Conservation (phyloP, 2,113 vertebrate species). For the Nesogale talazaci region DNA sequence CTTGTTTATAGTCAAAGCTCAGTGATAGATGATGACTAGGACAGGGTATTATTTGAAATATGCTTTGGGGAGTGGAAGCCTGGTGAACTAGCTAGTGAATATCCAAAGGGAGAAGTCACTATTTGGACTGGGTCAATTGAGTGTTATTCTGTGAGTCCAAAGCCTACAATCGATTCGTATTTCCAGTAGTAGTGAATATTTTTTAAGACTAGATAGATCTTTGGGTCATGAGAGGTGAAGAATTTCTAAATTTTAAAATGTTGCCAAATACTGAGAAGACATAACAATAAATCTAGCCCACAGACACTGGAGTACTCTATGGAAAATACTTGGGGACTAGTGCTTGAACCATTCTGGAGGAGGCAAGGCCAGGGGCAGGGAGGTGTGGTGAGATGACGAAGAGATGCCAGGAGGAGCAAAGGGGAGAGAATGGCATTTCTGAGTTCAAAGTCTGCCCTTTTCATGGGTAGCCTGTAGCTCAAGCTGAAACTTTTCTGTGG, state of each 20-base stretch:
- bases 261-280: background rate
- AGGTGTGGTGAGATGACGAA: background rate
- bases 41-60: background rate
- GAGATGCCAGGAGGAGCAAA: background rate
- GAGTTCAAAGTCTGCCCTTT: background rate
- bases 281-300: background rate
- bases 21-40: background rate
- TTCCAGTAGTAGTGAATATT: background rate
- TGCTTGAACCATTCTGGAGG: background rate
- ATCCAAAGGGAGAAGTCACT: background rate
- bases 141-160: background rate
- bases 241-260: slow-evolving; percentile 21
- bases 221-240: background rate
- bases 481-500: background rate
- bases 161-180: background rate
- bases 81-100: background rate
- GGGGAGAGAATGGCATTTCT: background rate
- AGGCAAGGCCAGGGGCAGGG: background rate
- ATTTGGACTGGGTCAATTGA: background rate
- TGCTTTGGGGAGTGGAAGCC: background rate
- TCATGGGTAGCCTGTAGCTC: background rate
- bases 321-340: background rate
- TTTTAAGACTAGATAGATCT: background rate
- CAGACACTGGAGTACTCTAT: background rate
- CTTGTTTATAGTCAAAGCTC: background rate